These are phyloP conservation scores for Pogonomyrmex barbatus DNA, from an alignment of 1,140 invertebrate genomes.

Conservation along the genomic window DNA sequence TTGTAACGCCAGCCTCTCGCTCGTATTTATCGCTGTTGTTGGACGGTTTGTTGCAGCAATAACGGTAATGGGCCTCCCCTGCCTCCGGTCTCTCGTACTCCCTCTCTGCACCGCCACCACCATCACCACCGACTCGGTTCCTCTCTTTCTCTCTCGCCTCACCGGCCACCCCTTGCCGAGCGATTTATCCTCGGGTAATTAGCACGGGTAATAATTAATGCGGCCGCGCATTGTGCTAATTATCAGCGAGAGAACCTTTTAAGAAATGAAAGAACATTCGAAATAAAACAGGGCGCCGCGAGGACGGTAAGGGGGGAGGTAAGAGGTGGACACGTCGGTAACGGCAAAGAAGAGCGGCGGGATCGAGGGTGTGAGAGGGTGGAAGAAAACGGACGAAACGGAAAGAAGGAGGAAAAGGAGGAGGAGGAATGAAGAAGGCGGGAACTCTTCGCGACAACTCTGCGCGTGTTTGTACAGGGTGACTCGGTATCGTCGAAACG, in stretches of 20 bases:
- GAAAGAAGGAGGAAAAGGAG: background rate
- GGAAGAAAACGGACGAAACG: constrained; percentile 11
- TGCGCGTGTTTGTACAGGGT: background rate
- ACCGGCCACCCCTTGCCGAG: constrained; percentile 77
- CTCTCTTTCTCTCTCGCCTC: constrained; percentile 47
- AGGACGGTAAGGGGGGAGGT: constrained; percentile 15
- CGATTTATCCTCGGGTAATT: constrained; percentile 87
- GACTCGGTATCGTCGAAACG: background rate
- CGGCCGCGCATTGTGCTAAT: constrained; percentile 86
- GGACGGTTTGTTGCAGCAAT: constrained; percentile 86
- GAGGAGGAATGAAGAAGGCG: background rate
- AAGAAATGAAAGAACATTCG: constrained; percentile 88
- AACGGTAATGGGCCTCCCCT: constrained; percentile 84
- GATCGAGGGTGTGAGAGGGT: background rate
- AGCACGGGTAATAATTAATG: constrained; percentile 87
- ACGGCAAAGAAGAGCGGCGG: constrained; percentile 20
- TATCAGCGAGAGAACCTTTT: constrained; percentile 87
- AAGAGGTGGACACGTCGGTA: constrained; percentile 19
- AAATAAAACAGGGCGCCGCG: constrained; percentile 83
- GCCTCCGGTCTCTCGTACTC: constrained; percentile 56
- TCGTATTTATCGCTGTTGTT: constrained; percentile 86
- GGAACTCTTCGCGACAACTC: constrained; percentile 53
- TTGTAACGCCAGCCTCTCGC: constrained; percentile 82
- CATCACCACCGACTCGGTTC: constrained; percentile 32
- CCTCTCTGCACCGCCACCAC: constrained; percentile 39